A percentile compares a stretch with the other conserved stretches of the same genome.
Evolutionary conservation across 2,797 vertebrate genomes (phyloP).

Genomic region (Argyrosomus regius): DNA sequence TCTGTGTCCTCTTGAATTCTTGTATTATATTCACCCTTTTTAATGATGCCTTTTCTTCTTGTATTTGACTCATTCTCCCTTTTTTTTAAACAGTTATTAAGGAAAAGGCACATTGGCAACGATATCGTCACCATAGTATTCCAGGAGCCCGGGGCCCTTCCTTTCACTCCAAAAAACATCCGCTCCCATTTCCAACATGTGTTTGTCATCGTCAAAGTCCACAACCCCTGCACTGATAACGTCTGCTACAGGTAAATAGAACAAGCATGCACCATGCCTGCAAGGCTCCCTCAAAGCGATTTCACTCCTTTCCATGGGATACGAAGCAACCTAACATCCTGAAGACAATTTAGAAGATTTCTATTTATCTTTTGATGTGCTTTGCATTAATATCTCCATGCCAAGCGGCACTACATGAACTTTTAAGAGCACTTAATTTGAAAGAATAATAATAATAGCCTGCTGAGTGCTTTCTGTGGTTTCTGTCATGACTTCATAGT

Average conservation of each 20-base stretch:
- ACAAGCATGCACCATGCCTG: constrained; percentile 21
- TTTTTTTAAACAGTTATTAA: constrained; percentile 87
- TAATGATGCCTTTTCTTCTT: neutral
- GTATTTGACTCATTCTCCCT: constrained; percentile 22
- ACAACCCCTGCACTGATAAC: constrained; percentile 96
- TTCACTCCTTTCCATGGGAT: constrained; percentile 23
- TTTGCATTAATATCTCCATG: constrained; percentile 63
- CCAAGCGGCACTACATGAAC: constrained; percentile 62
- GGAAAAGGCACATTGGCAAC: constrained; percentile 98
- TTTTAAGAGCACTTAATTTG: constrained; percentile 67
- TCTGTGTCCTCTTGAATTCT: neutral
- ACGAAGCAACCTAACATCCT: constrained; percentile 41
- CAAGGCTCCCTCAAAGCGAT: constrained; percentile 26
- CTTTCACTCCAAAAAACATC: constrained; percentile 97
- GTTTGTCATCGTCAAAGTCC: constrained; percentile 97
- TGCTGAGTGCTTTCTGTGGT: constrained; percentile 67
- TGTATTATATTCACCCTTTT: neutral
- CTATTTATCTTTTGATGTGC: constrained; percentile 63
- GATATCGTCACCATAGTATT: constrained; percentile 99
- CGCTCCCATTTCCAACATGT: constrained; percentile 99
- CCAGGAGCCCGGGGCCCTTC: constrained; percentile 97
- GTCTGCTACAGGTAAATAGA: constrained; percentile 95
- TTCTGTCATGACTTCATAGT: constrained; percentile 69
- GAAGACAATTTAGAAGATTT: constrained; percentile 42
- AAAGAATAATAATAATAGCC: constrained; percentile 74